phyloP scores from a whole-genome alignment of 1,140 invertebrate species.

The Calliphora vicina region DNA sequence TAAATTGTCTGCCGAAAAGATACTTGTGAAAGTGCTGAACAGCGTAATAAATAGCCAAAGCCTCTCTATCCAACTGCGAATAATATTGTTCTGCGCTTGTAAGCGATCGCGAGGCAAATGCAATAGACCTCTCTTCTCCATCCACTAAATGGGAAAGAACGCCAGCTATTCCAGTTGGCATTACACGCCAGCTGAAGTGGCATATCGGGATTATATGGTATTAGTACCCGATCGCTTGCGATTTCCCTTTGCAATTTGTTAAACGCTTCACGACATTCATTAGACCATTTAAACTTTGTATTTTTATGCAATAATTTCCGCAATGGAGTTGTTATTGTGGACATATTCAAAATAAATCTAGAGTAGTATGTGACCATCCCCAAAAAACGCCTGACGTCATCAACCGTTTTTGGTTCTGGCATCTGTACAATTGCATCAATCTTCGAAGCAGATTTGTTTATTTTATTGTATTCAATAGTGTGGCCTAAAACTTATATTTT shows the following conservation, averaged over 20 bases:
- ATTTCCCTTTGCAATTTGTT: constrained; percentile 13
- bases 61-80: constrained; percentile 49
- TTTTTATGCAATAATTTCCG: too few species aligned
- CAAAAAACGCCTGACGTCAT: too few species aligned
- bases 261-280: background rate
- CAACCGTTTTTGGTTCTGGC: too few species aligned
- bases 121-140: background rate
- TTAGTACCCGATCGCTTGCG: background rate
- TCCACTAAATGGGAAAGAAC: background rate
- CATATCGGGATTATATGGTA: background rate
- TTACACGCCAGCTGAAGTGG: constrained; percentile 6
- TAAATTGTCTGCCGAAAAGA: constrained; percentile 54
- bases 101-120: background rate
- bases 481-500: too few species aligned
- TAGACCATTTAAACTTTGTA: too few species aligned
- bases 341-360: too few species aligned
- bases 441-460: too few species aligned
- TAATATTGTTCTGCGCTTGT: constrained; percentile 44
- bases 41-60: constrained; percentile 62
- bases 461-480: too few species aligned
- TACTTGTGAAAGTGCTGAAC: constrained; percentile 57
- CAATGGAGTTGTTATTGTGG: too few species aligned
- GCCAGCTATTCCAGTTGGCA: constrained; percentile 7
- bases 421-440: too few species aligned
- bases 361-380: too few species aligned